Evolutionary conservation across 2,797 vertebrate species (phyloP), one percentile per base, ranked within the genome.

Genomic region (Crocidura indochinensis): DNA sequence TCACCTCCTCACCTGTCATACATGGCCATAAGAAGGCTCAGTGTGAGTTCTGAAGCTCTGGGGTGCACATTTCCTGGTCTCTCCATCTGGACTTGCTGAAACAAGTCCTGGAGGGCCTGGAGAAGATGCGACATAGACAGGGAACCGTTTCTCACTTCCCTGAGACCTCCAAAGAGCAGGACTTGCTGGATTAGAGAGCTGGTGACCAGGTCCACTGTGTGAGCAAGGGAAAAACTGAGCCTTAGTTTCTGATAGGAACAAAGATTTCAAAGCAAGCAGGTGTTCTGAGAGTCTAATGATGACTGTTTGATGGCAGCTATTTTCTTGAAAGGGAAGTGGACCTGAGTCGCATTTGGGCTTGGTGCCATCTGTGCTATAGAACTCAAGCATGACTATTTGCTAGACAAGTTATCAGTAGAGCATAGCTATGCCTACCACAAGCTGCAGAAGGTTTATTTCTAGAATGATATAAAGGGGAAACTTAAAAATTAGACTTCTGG

Each of bases 1-100:
- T 7, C 49, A 60, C 9, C 2, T 8, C 60, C 95, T 98, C 82
- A 99, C 98, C 98, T 97, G 97, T 99, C 98, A 20, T 98, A 98
- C 82, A 96, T 91, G 0, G 84, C 19, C 92, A 68, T 97, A 51
- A 0, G 96, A 97, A 94, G 98, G 96, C 90, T 98, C 97, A 44
- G 96, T 27, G 0, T 93, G 91, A 95, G 94, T 12, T 95, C 88
- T 0, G 94, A 75, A 29, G 97, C 97, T 91, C 95, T 97, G 27
- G 81, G 87, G 4, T 96, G 95, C 67, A 97, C 91, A 24, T 97
- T 97, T 68, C 96, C 96, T 2, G 95, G 72, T 6, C 97, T 96
- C 81, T 98, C 97, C 92, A 94, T 95, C 53, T 97, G 95, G 24
- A 89, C 96, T 1, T 64, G 96, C 65, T 95, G 91, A 91, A 99